Evolutionary conservation across 2,113 vertebrate genomes (phyloP).

Genomic region (Acinonyx jubatus): DNA sequence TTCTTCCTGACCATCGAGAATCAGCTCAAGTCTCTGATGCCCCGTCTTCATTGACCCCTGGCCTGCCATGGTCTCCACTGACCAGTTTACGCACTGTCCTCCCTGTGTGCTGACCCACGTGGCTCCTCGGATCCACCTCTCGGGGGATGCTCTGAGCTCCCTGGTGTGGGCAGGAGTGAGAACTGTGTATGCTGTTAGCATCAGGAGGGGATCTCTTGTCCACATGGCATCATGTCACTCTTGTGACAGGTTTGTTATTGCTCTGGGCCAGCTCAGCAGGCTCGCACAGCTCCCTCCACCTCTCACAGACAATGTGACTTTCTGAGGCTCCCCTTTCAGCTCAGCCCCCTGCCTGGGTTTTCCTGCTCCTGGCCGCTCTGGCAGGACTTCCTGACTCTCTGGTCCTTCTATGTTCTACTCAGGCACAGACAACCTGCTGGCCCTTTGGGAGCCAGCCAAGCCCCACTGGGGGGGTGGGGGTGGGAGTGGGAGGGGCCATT

Average conservation of each 20-base stretch:
- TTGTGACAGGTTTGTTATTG: background rate
- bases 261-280: background rate
- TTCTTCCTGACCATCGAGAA: background rate
- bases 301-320: background rate
- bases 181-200: background rate
- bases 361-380: background rate
- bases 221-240: background rate
- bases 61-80: background rate
- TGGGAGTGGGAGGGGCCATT: background rate
- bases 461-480: accelerated
- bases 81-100: background rate
- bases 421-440: background rate
- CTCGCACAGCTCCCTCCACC: background rate
- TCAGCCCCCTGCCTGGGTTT: background rate
- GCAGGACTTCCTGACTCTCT: background rate
- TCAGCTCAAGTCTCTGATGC: background rate
- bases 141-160: accelerated
- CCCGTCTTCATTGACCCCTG: background rate
- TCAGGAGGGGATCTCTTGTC: background rate
- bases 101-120: background rate
- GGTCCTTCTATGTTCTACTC: background rate
- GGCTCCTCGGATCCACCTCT: background rate
- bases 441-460: background rate
- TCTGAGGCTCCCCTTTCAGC: background rate
- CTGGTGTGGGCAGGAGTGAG: background rate